Percentiles rank a stretch among this genome's conserved stretches.
Evolutionary conservation across 2,888 invertebrate genomes (phyloP).

Genomic region (Athrips mouffetella): DNA sequence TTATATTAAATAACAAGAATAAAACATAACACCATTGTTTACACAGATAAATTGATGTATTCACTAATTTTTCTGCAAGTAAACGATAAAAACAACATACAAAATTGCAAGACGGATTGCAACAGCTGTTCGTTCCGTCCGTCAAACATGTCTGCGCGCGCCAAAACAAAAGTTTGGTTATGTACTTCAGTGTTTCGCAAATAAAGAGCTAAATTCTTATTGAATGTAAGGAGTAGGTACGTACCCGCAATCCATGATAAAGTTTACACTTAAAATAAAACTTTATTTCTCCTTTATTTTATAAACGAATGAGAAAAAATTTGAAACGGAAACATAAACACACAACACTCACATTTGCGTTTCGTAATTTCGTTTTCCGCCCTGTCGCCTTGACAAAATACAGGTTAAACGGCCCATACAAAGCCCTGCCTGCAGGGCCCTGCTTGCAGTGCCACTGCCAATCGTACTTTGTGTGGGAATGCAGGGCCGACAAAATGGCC

Average conservation of each 20-base stretch:
- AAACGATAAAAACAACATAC: constrained; percentile 53
- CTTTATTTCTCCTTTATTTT: background rate
- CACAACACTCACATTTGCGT: constrained; percentile 21
- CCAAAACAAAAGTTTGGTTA: constrained; percentile 57
- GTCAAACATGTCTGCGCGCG: constrained; percentile 72
- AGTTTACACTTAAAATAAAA: background rate
- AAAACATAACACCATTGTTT: constrained; percentile 43
- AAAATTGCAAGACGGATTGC: constrained; percentile 42
- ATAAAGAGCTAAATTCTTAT: too few relatives aligned
- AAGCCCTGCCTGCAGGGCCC: too few relatives aligned
- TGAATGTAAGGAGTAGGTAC: too few relatives aligned
- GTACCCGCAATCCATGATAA: background rate
- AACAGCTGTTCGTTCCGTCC: constrained; percentile 77
- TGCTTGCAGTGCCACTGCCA: too few relatives aligned
- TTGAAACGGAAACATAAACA: background rate
- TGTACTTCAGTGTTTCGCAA: constrained; percentile 9
- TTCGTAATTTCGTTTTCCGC: too few relatives aligned
- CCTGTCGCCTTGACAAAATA: too few relatives aligned
- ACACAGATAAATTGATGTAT: constrained; percentile 29
- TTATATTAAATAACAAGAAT: constrained; percentile 28
- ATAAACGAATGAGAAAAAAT: background rate
- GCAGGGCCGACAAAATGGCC: too few relatives aligned
- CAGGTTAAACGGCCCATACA: too few relatives aligned
- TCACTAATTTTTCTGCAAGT: constrained; percentile 42
- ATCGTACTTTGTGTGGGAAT: too few relatives aligned